These are phyloP conservation scores for Corvus cornix DNA, from an alignment of 2,113 vertebrate species.

Conservation along the genomic window DNA sequence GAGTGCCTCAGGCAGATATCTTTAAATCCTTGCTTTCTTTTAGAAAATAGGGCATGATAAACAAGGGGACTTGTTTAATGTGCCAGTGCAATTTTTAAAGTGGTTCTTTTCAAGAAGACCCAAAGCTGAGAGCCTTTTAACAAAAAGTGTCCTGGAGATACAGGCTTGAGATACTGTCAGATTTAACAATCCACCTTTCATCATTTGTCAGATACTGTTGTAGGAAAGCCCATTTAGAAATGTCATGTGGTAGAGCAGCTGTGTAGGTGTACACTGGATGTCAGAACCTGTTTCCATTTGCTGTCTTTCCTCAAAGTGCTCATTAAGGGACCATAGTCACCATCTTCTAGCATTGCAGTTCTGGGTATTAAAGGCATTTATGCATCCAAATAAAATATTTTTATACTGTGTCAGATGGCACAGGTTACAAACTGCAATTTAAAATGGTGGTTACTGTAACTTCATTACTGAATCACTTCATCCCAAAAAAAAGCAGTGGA, in stretches of 20 bases:
- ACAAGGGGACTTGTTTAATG: not conserved
- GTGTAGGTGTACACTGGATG: not conserved
- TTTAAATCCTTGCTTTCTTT: not conserved
- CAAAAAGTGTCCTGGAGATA: not conserved
- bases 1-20: not conserved
- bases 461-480: not conserved
- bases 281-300: constrained; percentile 8
- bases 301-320: not conserved
- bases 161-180: not conserved
- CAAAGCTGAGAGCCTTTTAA: not conserved
- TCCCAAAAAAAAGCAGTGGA: not conserved
- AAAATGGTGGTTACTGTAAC: not conserved
- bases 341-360: not conserved
- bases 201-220: constrained; percentile 37
- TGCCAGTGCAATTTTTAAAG: not conserved
- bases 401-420: not conserved
- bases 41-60: not conserved
- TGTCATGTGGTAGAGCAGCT: not conserved
- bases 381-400: not conserved
- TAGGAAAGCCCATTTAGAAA: constrained; percentile 1
- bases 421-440: not conserved
- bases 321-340: not conserved
- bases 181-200: not conserved
- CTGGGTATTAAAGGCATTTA: not conserved
- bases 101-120: not conserved